phyloP scores from a whole-genome alignment of 2,888 invertebrate species.

The Athalia cordata region DNA sequence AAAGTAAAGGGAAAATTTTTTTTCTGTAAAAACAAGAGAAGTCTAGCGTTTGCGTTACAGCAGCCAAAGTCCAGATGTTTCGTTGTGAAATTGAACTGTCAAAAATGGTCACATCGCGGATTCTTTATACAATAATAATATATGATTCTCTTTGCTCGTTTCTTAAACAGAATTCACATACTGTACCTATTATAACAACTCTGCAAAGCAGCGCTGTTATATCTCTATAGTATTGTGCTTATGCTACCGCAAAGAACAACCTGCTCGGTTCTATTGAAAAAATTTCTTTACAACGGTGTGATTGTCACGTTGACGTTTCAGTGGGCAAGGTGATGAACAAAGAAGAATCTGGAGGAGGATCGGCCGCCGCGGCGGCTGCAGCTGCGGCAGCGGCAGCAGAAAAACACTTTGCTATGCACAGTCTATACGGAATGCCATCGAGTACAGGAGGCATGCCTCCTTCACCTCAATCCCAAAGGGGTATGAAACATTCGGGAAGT shows the following conservation, averaged over 20 bases:
- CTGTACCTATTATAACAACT: neutral
- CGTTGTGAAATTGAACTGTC: constrained; percentile 40
- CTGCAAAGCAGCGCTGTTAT: neutral
- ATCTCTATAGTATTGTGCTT: neutral
- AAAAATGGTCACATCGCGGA: constrained; percentile 17
- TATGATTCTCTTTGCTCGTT: constrained; percentile 12
- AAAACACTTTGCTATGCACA: constrained; percentile 70
- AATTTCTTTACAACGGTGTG: neutral
- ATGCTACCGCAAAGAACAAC: neutral
- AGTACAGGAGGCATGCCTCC: constrained; percentile 68
- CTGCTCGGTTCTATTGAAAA: no score
- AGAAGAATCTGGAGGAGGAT: constrained; percentile 63
- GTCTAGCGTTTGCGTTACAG: constrained; percentile 10
- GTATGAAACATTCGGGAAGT: constrained; percentile 66
- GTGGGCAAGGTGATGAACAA: constrained; percentile 69
- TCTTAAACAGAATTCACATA: neutral
- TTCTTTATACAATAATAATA: neutral
- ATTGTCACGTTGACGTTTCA: constrained; percentile 51
- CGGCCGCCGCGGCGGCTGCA: constrained; percentile 63
- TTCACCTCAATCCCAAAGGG: constrained; percentile 71
- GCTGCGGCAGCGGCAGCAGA: constrained; percentile 68
- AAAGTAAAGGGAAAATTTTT: neutral
- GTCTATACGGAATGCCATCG: constrained; percentile 66
- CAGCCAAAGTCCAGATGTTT: constrained; percentile 24
- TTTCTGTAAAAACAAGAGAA: neutral